These are phyloP conservation scores for Onychostruthus taczanowskii DNA, from an alignment of 2,113 vertebrate genomes.

Conservation along the genomic window DNA sequence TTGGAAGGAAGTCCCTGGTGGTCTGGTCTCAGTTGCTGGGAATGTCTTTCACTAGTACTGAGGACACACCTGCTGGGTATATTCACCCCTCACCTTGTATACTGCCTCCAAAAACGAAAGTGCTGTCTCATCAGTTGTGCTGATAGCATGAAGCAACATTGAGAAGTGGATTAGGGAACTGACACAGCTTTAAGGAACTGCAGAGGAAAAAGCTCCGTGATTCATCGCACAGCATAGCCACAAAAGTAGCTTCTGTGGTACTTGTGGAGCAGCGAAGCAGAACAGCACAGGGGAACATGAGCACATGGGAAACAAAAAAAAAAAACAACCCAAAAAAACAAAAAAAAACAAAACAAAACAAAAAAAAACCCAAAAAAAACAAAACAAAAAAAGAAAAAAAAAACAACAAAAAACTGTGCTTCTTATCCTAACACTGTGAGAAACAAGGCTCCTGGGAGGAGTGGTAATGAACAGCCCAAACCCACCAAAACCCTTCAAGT, in stretches of 20 bases:
- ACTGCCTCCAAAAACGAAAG: neutral
- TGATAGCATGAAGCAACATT: neutral
- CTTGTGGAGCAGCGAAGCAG: neutral
- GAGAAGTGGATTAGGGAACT: neutral
- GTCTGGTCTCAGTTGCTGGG: neutral
- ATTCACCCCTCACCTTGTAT: neutral
- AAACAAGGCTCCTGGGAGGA: neutral
- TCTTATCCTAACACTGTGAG: neutral
- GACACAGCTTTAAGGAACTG: neutral
- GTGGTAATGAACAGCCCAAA: neutral
- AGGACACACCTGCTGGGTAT: neutral
- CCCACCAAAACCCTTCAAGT: neutral
- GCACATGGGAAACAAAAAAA: neutral
- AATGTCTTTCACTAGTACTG: neutral
- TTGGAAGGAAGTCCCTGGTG: neutral
- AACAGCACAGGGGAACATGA: neutral
- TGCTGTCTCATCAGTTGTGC: neutral
- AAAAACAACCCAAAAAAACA: fast-evolving
- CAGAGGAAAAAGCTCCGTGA: neutral
- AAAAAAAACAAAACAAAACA: neutral
- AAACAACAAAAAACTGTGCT: fast-evolving
- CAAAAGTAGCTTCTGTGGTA: fast-evolving
- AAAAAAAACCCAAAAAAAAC: neutral
- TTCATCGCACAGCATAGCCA: neutral
- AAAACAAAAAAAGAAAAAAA: too few relatives aligned